A percentile compares a stretch with the other conserved stretches of the same genome.
phyloP scores from a whole-genome alignment of 1,140 invertebrate species.

The Euura saliciscinereae region DNA sequence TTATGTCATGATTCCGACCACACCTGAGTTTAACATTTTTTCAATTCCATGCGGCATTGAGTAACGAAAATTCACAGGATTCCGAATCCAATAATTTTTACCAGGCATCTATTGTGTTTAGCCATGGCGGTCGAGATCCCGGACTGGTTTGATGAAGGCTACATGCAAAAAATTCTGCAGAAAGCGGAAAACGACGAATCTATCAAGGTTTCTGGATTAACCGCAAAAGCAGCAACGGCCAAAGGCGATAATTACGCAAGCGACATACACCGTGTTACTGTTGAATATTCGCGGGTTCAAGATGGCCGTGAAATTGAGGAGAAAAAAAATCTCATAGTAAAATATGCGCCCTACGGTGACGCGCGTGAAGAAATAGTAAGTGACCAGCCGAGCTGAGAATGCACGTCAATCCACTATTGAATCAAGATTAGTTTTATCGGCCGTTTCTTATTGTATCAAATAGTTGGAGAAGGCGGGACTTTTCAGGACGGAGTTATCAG shows the following conservation, averaged over 20 bases:
- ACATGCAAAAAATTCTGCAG: constrained; percentile 50
- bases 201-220: constrained; percentile 42
- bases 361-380: neutral
- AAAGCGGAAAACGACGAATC: constrained; percentile 44
- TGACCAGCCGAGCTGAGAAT: too few relatives aligned
- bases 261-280: constrained; percentile 49
- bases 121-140: constrained; percentile 33
- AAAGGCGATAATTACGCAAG: constrained; percentile 62
- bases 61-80: too few relatives aligned
- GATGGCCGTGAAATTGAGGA: constrained; percentile 23
- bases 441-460: too few relatives aligned
- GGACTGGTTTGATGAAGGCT: constrained; percentile 54
- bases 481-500: constrained; percentile 13
- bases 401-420: too few relatives aligned
- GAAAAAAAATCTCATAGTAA: constrained; percentile 43
- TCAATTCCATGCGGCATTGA: too few relatives aligned
- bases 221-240: constrained; percentile 45
- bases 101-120: neutral
- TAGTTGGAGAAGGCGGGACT: neutral
- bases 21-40: too few relatives aligned
- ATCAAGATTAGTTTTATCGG: too few relatives aligned
- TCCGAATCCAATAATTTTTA: neutral
- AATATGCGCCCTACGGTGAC: constrained; percentile 36
- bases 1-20: too few relatives aligned
- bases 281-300: constrained; percentile 33